Percentiles rank a stretch among this genome's conserved stretches.
Evolutionary conservation across 2,797 vertebrate species (phyloP).

Genomic region (Darevskia mixta): DNA sequence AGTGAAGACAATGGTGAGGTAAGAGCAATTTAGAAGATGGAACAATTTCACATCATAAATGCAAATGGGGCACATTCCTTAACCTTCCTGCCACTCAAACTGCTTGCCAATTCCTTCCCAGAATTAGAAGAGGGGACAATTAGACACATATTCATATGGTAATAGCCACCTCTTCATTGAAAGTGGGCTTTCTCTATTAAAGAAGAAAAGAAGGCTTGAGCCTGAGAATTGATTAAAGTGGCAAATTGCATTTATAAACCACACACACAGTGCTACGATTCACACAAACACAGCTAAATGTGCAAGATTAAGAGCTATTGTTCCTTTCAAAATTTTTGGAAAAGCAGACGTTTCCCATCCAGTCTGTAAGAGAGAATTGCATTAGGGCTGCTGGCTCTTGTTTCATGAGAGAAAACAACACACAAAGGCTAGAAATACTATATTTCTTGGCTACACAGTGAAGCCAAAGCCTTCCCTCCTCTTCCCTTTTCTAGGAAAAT

Average conservation of each 20-base stretch:
- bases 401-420: background rate
- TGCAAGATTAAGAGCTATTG: background rate
- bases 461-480: too few species aligned
- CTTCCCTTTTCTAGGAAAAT: too few species aligned
- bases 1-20: constrained; percentile 45
- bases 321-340: background rate
- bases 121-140: constrained; percentile 17
- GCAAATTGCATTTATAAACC: background rate
- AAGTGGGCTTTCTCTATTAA: constrained; percentile 51
- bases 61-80: constrained; percentile 39
- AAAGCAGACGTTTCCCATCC: background rate
- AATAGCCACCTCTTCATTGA: constrained; percentile 59
- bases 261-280: background rate
- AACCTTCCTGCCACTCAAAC: constrained; percentile 45
- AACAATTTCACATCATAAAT: constrained; percentile 54
- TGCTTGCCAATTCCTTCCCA: constrained; percentile 45
- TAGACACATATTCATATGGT: constrained; percentile 53
- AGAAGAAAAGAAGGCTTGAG: background rate
- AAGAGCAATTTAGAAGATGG: background rate
- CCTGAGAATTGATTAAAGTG: background rate
- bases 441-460: too few species aligned
- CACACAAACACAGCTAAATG: too few species aligned
- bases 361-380: background rate
- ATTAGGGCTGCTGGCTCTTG: background rate
- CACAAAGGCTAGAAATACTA: background rate